Conservation (phyloP, 2,797 vertebrate species). For the Tokudaia muenninki region DNA sequence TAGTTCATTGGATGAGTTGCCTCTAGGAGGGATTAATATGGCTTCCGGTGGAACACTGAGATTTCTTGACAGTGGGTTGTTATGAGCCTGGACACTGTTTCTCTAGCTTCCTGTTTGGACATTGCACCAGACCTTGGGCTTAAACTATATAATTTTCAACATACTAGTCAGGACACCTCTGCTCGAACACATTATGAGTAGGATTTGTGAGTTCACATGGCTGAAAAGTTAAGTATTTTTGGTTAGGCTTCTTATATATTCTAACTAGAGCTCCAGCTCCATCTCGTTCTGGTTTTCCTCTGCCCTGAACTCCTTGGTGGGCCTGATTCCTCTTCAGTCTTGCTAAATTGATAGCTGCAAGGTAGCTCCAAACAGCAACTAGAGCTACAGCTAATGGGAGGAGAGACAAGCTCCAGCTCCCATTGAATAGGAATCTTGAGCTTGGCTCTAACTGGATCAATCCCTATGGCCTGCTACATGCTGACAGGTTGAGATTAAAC, state of each 20-base stretch:
- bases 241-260: neutral
- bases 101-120: neutral
- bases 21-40: neutral
- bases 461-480: neutral
- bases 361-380: neutral
- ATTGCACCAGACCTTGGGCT: neutral
- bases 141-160: neutral
- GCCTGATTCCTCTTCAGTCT: neutral
- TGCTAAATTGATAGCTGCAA: neutral
- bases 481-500: neutral
- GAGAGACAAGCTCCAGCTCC: neutral
- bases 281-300: neutral
- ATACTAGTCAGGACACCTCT: neutral
- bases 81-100: neutral
- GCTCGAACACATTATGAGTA: neutral
- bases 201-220: neutral
- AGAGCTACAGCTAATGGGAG: neutral
- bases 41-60: neutral
- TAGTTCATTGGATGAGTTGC: neutral
- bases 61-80: neutral
- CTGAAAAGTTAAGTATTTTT: neutral
- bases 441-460: neutral
- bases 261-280: neutral
- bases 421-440: neutral
- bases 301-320: neutral